phyloP scores from a whole-genome alignment of 2,888 invertebrate genomes.

The Ectobius pallidus region DNA sequence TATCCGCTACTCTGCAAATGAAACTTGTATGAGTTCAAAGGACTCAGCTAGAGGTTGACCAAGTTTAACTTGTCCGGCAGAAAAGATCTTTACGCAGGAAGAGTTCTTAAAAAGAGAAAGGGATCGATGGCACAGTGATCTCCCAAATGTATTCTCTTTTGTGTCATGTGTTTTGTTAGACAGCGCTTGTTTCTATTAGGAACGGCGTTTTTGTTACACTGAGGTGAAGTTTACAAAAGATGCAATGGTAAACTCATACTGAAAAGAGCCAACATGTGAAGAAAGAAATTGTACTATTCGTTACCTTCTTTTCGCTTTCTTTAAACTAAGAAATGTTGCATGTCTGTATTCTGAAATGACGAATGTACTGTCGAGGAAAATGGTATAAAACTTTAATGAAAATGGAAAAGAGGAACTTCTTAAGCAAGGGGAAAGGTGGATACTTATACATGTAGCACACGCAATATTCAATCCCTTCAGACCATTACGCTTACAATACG shows the following conservation, averaged over 20 bases:
- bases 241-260: too few species aligned
- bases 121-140: not conserved
- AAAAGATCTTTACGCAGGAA: not conserved
- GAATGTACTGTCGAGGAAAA: not conserved
- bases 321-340: not conserved
- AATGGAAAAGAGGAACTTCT: not conserved
- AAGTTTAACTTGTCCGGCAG: too few species aligned
- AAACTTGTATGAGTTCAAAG: too few species aligned
- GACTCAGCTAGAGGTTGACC: too few species aligned
- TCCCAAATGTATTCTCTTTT: conserved; percentile 8
- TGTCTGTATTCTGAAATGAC: not conserved
- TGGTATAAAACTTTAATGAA: not conserved
- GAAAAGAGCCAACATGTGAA: too few species aligned
- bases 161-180: conserved; percentile 1
- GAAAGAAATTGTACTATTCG: too few species aligned
- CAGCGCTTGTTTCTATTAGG: not conserved
- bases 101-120: not conserved
- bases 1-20: too few species aligned
- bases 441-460: not conserved
- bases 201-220: not conserved
- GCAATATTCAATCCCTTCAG: not conserved
- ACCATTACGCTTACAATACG: too few species aligned
- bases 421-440: not conserved
- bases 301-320: not conserved
- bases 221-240: too few species aligned